Evolutionary conservation across 1,140 invertebrate species (phyloP), one percentile per base, ranked within the genome.

Genomic region (Drosophila gunungcola): DNA sequence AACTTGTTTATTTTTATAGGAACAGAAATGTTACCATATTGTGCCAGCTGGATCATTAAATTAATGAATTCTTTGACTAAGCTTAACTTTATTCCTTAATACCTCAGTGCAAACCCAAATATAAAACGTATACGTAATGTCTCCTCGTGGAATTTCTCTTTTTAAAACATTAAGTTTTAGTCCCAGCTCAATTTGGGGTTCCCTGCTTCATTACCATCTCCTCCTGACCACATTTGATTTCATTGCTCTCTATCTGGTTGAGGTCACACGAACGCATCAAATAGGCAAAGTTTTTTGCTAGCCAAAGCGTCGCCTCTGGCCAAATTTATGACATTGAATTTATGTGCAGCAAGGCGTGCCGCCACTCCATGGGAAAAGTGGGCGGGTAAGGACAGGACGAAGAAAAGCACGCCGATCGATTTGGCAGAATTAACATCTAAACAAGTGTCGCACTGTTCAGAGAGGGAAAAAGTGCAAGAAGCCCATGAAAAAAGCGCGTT

Each of bases 301-400:
- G 82, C 75, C 82, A 68, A 34, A 54, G 60, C 61, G 82, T 81
- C 82, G 82, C 82, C 82, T 78, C 56, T 78, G 56, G 56, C 49
- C 55, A 86, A 81, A 86, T 86, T 86, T 86, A 88, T 82, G 83
- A 74, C 74, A 88, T 70, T 78, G 79, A 82, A 88, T 82, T 73
- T 70, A 75, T 78, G 82, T 82, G 83, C 82, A 85, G 62, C 83
- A 82, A 72, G 70, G 82, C 78, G 60, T 85, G 77, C 57, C 77
- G 68, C 68, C 36, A 38, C 42, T 48, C 13, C 13, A 41, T 29
- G 12, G 3, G 11, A 16, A 39, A 42, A 68, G 51, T 29, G 16
- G 34, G 48, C 69, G 68, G 54, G 54, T 45, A 21, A 32, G 53
- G 61, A 63, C 46, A 57, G 42, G 56, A 27, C 27, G 46, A 12